Evolutionary conservation across 2,113 vertebrate species (phyloP), one percentile per base, ranked within the genome.

Genomic region (Dipodomys ordii): DNA sequence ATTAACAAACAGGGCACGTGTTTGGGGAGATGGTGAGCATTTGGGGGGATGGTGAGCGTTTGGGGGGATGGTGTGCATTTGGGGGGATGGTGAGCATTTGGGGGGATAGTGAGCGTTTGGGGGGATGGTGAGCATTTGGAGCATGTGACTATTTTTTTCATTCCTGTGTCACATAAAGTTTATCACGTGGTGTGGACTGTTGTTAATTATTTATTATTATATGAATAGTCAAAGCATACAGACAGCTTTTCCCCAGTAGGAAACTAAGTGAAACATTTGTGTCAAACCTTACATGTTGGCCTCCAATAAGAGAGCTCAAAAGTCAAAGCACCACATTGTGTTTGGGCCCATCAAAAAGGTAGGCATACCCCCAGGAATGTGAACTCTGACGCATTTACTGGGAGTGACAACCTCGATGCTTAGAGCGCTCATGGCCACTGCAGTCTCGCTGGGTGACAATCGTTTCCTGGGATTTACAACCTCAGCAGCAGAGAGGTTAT

Each of bases 301-400:
- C 39, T 68, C n/a, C 76, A 44, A 90, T 86, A 4, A 22, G 84
- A 95, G 96, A 96, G 15, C 7, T 87, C 44, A 71, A 95, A 92
- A 92, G 28, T 1, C 71, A 90, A 82, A 92, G 11, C 84, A 83
- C 62, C 22, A 78, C 53, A 74, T 84, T 68, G 93, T 92, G 73
- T 76, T 76, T 44, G 87, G 83, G 83, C 30, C 12, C 85, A 49
- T 39, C 92, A 69, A 49, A 30, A 81, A 83, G 13, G 23, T 9
- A 60, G 32, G 30, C 60, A 20, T 4, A 46, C 39, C 57, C 32
- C 18, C 39, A 69, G 28, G 18, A 94, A 88, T 30, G 13, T 0
- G 39, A 94, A 90, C 1, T 32, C 39, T 3, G 62, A 46, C 32
- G 3, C 22, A 85, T 72, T 73, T 87, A 60, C 62, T 76, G 7